These are phyloP conservation scores for Hydrozoanthus gracilis DNA, from an alignment of 92 coral and sea anemone genomes.

Conservation along the genomic window DNA sequence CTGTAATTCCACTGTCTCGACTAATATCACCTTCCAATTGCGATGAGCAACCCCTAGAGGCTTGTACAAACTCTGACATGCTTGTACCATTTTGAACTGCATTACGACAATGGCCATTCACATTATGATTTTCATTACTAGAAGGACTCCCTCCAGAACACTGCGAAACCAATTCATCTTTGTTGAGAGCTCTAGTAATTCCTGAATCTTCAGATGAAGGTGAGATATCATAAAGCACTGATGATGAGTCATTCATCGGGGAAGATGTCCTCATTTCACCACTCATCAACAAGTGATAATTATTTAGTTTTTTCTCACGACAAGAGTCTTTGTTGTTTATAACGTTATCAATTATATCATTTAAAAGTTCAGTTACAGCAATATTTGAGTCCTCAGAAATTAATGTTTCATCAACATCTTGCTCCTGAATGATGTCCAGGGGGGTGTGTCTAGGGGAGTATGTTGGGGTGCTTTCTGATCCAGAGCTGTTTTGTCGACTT, in stretches of 20 bases:
- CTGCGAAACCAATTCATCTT: slow-evolving; percentile 27
- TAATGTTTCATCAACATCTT: slow-evolving; percentile 6
- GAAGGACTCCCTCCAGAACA: background rate
- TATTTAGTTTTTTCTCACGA: background rate
- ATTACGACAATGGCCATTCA: background rate
- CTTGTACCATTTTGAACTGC: background rate
- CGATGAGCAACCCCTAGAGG: slow-evolving; percentile 43
- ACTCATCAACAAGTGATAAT: slow-evolving; percentile 33
- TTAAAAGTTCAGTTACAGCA: slow-evolving; percentile 52
- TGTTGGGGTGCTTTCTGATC: slow-evolving; percentile 47
- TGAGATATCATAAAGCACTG: slow-evolving; percentile 39
- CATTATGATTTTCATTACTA: background rate
- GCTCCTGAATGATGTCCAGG: slow-evolving; percentile 24
- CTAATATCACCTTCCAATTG: slow-evolving; percentile 51
- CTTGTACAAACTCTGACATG: slow-evolving; percentile 13
- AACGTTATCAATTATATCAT: slow-evolving; percentile 63
- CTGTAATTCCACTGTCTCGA: slow-evolving; percentile 54
- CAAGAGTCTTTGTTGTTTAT: slow-evolving; percentile 10
- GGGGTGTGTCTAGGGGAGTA: slow-evolving; percentile 26
- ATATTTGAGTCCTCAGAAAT: slow-evolving; percentile 53
- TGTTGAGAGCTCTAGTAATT: slow-evolving; percentile 60
- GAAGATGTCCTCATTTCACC: slow-evolving; percentile 33
- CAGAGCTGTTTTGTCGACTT: slow-evolving; percentile 80
- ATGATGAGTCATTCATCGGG: slow-evolving; percentile 16
- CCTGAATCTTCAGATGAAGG: slow-evolving; percentile 88